Evolutionary conservation across 2,888 invertebrate genomes (phyloP), one percentile per base, ranked within the genome.

Genomic region (Rosalia funebris): DNA sequence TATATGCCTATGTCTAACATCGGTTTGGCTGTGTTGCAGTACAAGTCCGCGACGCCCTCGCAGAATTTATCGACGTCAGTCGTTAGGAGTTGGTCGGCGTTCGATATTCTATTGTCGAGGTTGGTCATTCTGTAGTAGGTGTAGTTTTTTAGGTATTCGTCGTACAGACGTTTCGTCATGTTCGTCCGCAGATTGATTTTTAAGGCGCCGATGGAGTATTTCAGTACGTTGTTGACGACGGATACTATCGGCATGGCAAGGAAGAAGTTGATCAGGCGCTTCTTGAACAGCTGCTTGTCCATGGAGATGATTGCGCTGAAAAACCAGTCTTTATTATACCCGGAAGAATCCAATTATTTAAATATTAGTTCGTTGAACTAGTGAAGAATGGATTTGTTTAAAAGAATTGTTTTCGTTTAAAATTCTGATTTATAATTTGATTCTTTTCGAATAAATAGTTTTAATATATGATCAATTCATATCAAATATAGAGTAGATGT

Each of bases 21-120:
- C 0, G 99, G 98, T 84, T 99, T 99, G 72, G 95, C 95, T 17
- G 98, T 89, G 80, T 98, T 97, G 62, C 96, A 95, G 83, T 99
- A 99, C 10, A 99, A 84, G 78, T 98, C 97, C 0, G 96, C 93
- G 31, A 96, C 90, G 56, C 95, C 93, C 71, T 95, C 95, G 80
- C 98, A 98, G 84, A 99, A 98, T 82, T 95, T 96, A 80, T 98
- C 98, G 1, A 98, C 93, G 79, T 99, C 98, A 0, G 94, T 96
- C 0, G 98, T 97, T 56, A 98, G 83, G 45, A 98, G 84, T 79
- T 98, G 98, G 82, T 98, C 98, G 0, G 96, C 94, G 83, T 98
- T 98, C 9, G 95, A 88, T 82, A 98, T 96, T 77, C 97, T 87
- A 76, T 93, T 95, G 82, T 98, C 98, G 72, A 98, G 83, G 82